Conservation (phyloP, 2,888 invertebrate genomes). For the Andrena marginata region DNA sequence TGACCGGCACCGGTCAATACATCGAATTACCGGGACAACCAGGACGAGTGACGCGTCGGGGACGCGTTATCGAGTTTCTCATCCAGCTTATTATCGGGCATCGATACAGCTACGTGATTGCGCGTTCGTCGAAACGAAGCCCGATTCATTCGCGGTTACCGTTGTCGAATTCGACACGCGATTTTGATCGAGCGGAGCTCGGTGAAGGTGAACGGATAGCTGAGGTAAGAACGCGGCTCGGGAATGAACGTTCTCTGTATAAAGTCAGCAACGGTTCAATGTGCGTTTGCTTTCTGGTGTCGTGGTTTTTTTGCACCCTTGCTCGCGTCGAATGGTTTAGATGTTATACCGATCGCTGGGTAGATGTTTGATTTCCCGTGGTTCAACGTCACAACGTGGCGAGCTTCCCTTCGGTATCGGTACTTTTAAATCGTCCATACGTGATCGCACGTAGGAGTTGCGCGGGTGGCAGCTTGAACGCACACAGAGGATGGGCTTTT, state of each 20-base stretch:
- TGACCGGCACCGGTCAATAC: constrained; percentile 21
- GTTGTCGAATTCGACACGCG: background rate
- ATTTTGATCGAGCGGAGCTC: background rate
- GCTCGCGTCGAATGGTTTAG: background rate
- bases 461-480: constrained; percentile 20
- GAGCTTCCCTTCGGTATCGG: constrained; percentile 20
- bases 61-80: constrained; percentile 45
- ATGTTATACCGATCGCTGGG: background rate
- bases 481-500: constrained; percentile 14
- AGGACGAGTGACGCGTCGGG: constrained; percentile 18
- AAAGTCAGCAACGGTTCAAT: background rate
- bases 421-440: constrained; percentile 67
- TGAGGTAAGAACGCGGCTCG: background rate
- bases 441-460: constrained; percentile 62
- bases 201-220: background rate
- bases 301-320: background rate
- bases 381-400: constrained; percentile 12
- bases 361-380: background rate
- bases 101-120: constrained; percentile 23
- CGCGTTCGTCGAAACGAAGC: constrained; percentile 19
- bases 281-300: background rate
- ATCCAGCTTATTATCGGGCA: constrained; percentile 44
- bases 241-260: background rate
- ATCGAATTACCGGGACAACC: constrained; percentile 40
- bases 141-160: constrained; percentile 24